Conservation (phyloP, 1,140 invertebrate species). For the Drosophila subobscura region DNA sequence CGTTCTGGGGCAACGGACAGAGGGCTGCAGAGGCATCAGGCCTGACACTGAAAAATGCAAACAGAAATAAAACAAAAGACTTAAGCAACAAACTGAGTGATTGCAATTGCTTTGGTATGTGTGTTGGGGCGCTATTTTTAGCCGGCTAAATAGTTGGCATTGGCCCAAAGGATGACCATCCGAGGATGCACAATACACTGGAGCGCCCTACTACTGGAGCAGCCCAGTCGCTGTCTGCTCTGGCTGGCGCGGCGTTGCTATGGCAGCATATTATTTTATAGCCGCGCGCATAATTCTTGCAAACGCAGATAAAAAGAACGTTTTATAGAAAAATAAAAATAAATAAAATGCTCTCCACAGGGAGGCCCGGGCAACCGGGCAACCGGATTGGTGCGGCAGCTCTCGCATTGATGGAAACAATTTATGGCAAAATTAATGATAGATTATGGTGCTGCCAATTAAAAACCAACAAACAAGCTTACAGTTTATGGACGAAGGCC, state of each 20-base stretch:
- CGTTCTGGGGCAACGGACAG: background rate
- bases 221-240: slow-evolving; percentile 34
- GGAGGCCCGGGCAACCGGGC: slow-evolving; percentile 39
- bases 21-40: slow-evolving; percentile 17
- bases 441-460: slow-evolving; percentile 82
- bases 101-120: slow-evolving; percentile 74
- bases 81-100: slow-evolving; percentile 82
- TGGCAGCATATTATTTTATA: slow-evolving; percentile 83
- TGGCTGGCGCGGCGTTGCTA: slow-evolving; percentile 47
- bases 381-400: slow-evolving; percentile 68
- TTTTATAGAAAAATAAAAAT: slow-evolving; percentile 81
- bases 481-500: slow-evolving; percentile 66
- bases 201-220: slow-evolving; percentile 16
- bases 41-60: slow-evolving; percentile 81
- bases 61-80: slow-evolving; percentile 83
- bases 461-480: slow-evolving; percentile 81
- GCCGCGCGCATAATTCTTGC: slow-evolving; percentile 80
- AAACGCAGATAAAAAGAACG: slow-evolving; percentile 82
- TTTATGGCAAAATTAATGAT: slow-evolving; percentile 82
- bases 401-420: slow-evolving; percentile 80
- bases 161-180: slow-evolving; percentile 70
- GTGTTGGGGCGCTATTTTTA: slow-evolving; percentile 68
- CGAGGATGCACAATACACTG: slow-evolving; percentile 11
- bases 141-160: slow-evolving; percentile 76
- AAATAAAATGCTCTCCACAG: slow-evolving; percentile 59